These are phyloP conservation scores for Eufriesea mexicana DNA, from an alignment of 1,140 invertebrate genomes.

Conservation along the genomic window DNA sequence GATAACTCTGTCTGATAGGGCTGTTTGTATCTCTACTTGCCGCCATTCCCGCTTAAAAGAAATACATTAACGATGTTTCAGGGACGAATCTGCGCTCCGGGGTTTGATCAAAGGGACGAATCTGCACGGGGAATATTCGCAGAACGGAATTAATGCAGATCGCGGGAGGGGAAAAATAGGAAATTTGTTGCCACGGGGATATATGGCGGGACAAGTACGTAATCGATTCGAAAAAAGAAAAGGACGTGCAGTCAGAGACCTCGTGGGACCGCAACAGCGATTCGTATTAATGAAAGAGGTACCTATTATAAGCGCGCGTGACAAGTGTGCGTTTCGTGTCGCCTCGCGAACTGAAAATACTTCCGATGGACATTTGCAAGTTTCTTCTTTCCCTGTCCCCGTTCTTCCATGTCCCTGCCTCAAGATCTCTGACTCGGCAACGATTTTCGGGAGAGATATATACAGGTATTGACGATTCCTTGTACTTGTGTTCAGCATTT, in stretches of 20 bases:
- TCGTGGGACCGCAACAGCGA: neutral
- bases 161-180: neutral
- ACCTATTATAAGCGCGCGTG: constrained; percentile 48
- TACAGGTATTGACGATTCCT: constrained; percentile 54
- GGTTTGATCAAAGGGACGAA: constrained; percentile 5
- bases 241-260: neutral
- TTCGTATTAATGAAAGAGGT: constrained; percentile 30
- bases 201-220: constrained; percentile 8
- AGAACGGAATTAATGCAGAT: constrained; percentile 1
- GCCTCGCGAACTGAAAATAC: constrained; percentile 25
- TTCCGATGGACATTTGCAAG: neutral
- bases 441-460: constrained; percentile 16
- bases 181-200: neutral
- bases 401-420: too few relatives aligned
- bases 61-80: neutral
- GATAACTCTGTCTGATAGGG: neutral
- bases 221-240: constrained; percentile 27
- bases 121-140: neutral
- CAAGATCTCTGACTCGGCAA: constrained; percentile 1
- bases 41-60: neutral
- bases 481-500: constrained; percentile 51
- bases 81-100: neutral
- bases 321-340: constrained; percentile 40
- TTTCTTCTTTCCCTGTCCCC: neutral
- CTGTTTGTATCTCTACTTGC: neutral